Evolutionary conservation across 2,888 invertebrate genomes (phyloP), one percentile per base, ranked within the genome.

Genomic region (Caenorhabditis sp.): DNA sequence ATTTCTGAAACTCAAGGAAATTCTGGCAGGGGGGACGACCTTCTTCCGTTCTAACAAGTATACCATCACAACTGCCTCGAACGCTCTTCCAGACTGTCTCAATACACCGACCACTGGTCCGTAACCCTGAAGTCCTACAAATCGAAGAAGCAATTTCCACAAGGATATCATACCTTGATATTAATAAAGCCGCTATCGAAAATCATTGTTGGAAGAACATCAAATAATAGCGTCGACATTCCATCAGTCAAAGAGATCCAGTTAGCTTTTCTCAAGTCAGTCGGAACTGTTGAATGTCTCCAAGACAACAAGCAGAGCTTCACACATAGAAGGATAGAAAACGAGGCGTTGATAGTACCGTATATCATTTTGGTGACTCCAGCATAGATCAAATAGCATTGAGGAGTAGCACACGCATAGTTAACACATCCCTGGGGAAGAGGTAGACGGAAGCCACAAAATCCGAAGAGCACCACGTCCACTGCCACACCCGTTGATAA

Each of bases 191-290:
- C 16, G 26, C 49, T 28, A 16, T 61, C 47, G n/a, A 69, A 61
- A n/a, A 77, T 28, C n/a, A 69, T 2, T 1, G 77, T 59, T 14
- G 77, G 77, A 16, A 77, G 22, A 16, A 77, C 26, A 16, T 77
- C 77, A 14, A 77, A 77, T 6, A 38, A 12, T 0, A 77, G 22
- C 0, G 77, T 77, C 1, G 77, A 77, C 6, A 77, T 14, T 6
- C 77, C 77, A 44, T 77, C 77, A 8, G 77, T 77, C 28, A 77
- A 38, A 2, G 77, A 77, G 4, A 77, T 54, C 69, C 51, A 61
- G 22, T 77, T 77, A 0, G 69, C 77, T 31, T 41, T 61, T n/a
- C 49, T 7, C 1, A 77, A 26, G 28, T 69, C 77, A 0, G 14
- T 16, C 0, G 61, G 61, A 5, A 31, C 49, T 26, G 69, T 14